Conservation (phyloP, 2,113 vertebrate genomes). For the Ciconia boyciana region DNA sequence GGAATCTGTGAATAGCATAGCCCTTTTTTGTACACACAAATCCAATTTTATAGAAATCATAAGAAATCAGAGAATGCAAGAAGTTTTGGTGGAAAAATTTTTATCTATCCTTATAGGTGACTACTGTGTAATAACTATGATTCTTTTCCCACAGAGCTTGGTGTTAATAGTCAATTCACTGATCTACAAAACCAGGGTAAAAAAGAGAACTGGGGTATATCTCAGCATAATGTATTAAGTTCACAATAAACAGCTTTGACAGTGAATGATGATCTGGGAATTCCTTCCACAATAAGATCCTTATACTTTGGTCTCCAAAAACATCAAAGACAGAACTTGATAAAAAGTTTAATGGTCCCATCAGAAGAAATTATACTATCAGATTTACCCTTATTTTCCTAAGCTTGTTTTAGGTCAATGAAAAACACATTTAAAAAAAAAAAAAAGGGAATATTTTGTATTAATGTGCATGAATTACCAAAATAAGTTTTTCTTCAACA, state of each 20-base stretch:
- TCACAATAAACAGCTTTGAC: neutral
- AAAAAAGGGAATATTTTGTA: neutral
- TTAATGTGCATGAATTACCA: neutral
- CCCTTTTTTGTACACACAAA: neutral
- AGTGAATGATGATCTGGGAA: neutral
- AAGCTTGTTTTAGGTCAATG: neutral
- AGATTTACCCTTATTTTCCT: neutral
- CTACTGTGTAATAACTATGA: neutral
- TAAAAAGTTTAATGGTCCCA: neutral
- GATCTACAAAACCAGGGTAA: neutral
- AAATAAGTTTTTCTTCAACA: neutral
- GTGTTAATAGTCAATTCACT: neutral
- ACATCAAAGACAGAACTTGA: neutral
- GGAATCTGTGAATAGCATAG: neutral
- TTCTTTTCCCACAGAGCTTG: neutral
- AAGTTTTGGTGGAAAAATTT: neutral
- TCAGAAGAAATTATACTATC: neutral
- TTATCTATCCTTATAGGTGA: neutral
- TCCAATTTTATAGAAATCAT: neutral
- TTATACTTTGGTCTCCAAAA: neutral
- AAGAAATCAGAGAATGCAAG: neutral
- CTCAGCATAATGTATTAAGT: neutral
- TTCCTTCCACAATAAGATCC: neutral
- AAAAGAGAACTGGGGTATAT: neutral
- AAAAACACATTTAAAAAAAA: neutral